Conservation (phyloP, 2,797 vertebrate species). For the Sebastes hopkinsi region DNA sequence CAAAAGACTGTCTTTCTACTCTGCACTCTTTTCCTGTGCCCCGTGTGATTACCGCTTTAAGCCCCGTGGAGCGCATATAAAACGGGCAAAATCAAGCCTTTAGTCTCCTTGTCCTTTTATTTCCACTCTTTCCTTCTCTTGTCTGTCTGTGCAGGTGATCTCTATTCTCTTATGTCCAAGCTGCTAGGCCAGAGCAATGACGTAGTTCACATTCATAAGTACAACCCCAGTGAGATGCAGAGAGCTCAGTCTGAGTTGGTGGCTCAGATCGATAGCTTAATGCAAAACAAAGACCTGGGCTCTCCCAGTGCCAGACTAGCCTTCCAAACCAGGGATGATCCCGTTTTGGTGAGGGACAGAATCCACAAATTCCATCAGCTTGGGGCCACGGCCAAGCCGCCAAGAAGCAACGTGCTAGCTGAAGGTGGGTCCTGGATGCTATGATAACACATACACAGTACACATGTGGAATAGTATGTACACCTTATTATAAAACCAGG, state of each 20-base stretch:
- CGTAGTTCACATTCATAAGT: constrained; percentile 88
- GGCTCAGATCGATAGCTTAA: constrained; percentile 92
- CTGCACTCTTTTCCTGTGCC: too few species aligned
- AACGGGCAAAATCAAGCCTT: not conserved
- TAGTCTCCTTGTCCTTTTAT: constrained; percentile 37
- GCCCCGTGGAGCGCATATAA: too few species aligned
- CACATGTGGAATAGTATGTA: not conserved
- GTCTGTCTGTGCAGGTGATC: constrained; percentile 88
- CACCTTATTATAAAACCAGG: not conserved
- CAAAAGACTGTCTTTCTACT: too few species aligned
- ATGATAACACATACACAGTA: not conserved
- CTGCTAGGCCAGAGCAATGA: constrained; percentile 92
- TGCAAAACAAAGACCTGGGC: constrained; percentile 90
- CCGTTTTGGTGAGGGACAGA: constrained; percentile 91
- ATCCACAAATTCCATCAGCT: constrained; percentile 96
- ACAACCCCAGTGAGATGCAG: constrained; percentile 86
- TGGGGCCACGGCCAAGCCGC: constrained; percentile 87
- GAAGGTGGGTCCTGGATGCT: constrained; percentile 86
- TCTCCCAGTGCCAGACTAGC: constrained; percentile 78
- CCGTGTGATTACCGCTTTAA: too few species aligned
- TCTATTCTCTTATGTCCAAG: constrained; percentile 96
- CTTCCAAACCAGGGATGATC: constrained; percentile 81
- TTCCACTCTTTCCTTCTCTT: constrained; percentile 43
- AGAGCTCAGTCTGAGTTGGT: constrained; percentile 87
- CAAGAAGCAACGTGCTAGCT: constrained; percentile 75